Evolutionary conservation across 2,113 vertebrate genomes (phyloP), one percentile per base, ranked within the genome.

Genomic region (Apus apus): DNA sequence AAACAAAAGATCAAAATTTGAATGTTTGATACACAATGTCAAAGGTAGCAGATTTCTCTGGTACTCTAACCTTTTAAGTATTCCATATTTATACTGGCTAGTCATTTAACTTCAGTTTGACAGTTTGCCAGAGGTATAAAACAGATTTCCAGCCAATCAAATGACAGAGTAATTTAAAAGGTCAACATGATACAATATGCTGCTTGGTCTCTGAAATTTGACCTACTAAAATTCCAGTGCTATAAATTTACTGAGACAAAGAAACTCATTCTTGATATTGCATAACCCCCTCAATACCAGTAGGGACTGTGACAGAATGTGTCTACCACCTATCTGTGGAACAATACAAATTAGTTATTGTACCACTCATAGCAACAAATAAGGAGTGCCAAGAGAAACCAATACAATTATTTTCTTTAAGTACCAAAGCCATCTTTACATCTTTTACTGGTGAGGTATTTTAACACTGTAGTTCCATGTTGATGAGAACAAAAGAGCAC

Each of bases 141-240:
- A 66, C 38, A 67, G 60, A 89, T 76, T 88, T 60, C 29, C 56
- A 96, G 48, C 22, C 68, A 89, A 76, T 58, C 22, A 76, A 71
- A 77, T 71, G 66, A 86, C 4, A 57, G 75, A 94, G 51, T 89
- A 72, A 96, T 94, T 96, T 50, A 77, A 95, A 97, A 97, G 62
- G 80, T 92, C 77, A 89, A 43, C 46, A 91, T 71, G 86, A 94
- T 83, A 83, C 29, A 72, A 60, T 60, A 65, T 15, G 22, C 34
- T 72, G 73, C 11, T 83, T 73, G 26, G 80, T 89, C 90, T 93
- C 40, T 67, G 9, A 85, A 78, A 71, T 50, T 40, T 67, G 29
- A 38, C 46, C 54, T 53, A 77, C 30, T 68, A 54, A 66, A 96
- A 77, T 79, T 93, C 64, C 77, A 67, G 78, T 67, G 66, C 23